Evolutionary conservation across 2,113 vertebrate genomes (phyloP), one percentile per base, ranked within the genome.

Genomic region (Riparia riparia): DNA sequence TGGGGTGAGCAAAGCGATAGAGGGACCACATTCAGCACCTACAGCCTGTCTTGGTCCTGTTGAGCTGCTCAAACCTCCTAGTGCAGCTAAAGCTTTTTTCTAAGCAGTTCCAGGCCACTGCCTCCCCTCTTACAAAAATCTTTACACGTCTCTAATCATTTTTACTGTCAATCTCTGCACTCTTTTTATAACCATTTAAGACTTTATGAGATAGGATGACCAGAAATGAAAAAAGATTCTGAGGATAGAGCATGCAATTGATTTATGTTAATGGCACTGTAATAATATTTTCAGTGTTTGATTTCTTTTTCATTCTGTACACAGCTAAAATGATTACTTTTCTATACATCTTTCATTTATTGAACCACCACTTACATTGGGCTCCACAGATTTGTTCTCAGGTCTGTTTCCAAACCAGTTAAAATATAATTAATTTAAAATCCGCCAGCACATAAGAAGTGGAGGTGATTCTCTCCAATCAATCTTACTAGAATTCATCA

Each of bases 221-320:
- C 86, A 94, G 93, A 94, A 94, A 90, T 86, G 72, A 94, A 92
- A 93, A 92, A 88, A 81, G 86, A 96, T 89, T 93, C 82, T 74
- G 69, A 79, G 57, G 69, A 72, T 15, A 83, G 32, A 83, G 88
- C 61, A 64, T 12, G 61, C 64, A 60, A 88, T 95, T 96, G 92
- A 96, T 96, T 97, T 94, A 94, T 86, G 86, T 89, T 93, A 95
- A 93, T 94, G 25, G 49, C n/a, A 54, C 34, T 91, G 70, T 89
- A 94, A 94, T 92, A 95, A 92, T 94, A 89, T 94, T 96, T 96
- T 94, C 92, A 51, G 60, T 83, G 64, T 93, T 96, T 92, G 86
- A 93, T 97, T 96, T 93, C 82, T 95, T 94, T 96, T 94, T 89
- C 80, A 89, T 89, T 93, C 77, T 79, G 87, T 88, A 96, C 82